Conservation (phyloP, 2,888 invertebrate species). For the Leucophenga maculata region DNA sequence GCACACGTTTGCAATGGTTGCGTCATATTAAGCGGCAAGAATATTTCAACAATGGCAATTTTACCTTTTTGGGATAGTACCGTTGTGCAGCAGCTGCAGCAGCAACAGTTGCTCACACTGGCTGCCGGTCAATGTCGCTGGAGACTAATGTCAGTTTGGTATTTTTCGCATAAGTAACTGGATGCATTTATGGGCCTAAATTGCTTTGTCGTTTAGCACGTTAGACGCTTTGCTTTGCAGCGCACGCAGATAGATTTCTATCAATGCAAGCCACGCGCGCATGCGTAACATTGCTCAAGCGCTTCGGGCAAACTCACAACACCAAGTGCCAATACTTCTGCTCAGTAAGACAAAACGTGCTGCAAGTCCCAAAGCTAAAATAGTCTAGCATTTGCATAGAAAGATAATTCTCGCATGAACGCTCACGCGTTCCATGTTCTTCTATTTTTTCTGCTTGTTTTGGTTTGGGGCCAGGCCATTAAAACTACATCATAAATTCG, state of each 20-base stretch:
- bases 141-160: conserved; percentile 2
- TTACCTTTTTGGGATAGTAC: conserved; percentile 21
- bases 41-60: conserved; percentile 22
- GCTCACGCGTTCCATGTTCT: too few species aligned
- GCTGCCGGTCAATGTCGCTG: background rate
- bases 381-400: too few species aligned
- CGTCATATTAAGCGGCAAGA: conserved; percentile 20
- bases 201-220: conserved; percentile 21
- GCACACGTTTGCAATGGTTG: background rate
- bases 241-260: background rate
- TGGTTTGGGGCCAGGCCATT: background rate
- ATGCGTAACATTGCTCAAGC: conserved; percentile 3
- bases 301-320: background rate
- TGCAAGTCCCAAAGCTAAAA: too few species aligned
- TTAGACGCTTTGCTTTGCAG: background rate
- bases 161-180: conserved; percentile 16
- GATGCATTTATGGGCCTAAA: conserved; percentile 15
- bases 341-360: background rate
- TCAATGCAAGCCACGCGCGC: conserved; percentile 18
- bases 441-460: too few species aligned
- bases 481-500: background rate
- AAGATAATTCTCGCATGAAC: too few species aligned
- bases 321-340: background rate
- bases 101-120: too few species aligned
- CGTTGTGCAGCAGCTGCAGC: conserved; percentile 5